phyloP scores from a whole-genome alignment of 2,888 invertebrate species.

The Drosophila fulvimacula region DNA sequence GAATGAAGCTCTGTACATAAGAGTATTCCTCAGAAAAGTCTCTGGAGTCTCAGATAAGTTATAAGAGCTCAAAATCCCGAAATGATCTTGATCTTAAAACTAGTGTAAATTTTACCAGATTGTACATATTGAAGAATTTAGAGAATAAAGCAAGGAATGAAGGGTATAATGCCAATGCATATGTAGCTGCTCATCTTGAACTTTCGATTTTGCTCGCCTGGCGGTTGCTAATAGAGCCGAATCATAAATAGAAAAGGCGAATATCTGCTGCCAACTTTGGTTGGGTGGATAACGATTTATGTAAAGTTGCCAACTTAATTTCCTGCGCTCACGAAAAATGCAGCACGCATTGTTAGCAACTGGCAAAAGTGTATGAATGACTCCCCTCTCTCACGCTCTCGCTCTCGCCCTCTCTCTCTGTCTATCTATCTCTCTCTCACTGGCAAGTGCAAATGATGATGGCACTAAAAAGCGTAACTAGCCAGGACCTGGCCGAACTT shows the following conservation, averaged over 20 bases:
- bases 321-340: slow-evolving; percentile 56
- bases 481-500: neutral
- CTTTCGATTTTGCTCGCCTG: neutral
- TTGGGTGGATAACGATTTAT: slow-evolving; percentile 51
- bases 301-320: slow-evolving; percentile 68
- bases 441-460: slow-evolving; percentile 49
- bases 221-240: neutral
- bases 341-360: slow-evolving; percentile 39
- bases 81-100: no score
- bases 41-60: no score
- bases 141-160: no score
- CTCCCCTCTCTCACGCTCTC: neutral
- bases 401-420: neutral
- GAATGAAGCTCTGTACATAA: no score
- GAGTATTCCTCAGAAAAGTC: no score
- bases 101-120: no score
- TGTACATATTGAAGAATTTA: no score
- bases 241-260: slow-evolving; percentile 4
- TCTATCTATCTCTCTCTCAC: slow-evolving; percentile 6
- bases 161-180: no score
- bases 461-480: slow-evolving; percentile 43
- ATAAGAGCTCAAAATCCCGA: no score
- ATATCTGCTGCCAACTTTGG: neutral
- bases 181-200: no score
- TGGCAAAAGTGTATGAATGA: slow-evolving; percentile 15